Evolutionary conservation across 2,113 vertebrate genomes (phyloP).

Genomic region (Sardina pilchardus): DNA sequence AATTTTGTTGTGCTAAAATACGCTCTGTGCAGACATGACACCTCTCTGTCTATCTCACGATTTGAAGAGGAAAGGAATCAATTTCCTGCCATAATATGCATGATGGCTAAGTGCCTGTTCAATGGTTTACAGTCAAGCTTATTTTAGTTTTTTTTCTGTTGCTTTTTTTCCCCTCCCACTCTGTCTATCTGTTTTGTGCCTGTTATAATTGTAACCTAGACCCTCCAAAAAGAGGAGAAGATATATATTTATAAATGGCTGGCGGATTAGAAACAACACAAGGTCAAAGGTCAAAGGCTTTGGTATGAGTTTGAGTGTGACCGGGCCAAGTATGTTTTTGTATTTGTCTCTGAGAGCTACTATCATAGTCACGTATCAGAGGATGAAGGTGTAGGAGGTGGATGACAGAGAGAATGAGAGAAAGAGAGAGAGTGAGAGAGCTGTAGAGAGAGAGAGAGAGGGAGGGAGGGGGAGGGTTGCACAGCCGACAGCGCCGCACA

Average conservation of each 20-base stretch:
- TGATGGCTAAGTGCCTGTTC: constrained; percentile 66
- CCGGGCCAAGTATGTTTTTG: constrained; percentile 72
- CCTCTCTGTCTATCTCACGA: constrained; percentile 41
- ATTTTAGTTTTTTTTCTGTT: constrained; percentile 65
- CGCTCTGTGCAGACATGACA: constrained; percentile 23
- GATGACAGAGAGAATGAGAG: constrained; percentile 20
- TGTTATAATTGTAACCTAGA: constrained; percentile 63
- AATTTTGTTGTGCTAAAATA: neutral
- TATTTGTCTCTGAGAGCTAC: constrained; percentile 61
- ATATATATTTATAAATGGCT: constrained; percentile 15
- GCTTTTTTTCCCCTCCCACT: neutral
- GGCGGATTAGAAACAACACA: constrained; percentile 57
- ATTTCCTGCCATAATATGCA: constrained; percentile 70
- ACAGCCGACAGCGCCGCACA: neutral
- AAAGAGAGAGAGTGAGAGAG: constrained; percentile 34
- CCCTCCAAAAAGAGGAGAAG: constrained; percentile 45
- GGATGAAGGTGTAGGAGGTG: constrained; percentile 52
- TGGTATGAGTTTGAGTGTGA: constrained; percentile 54
- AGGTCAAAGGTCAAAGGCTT: constrained; percentile 66
- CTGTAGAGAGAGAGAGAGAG: neutral
- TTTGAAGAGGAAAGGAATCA: constrained; percentile 56
- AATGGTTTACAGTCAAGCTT: constrained; percentile 72
- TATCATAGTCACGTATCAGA: constrained; percentile 53
- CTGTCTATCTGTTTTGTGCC: constrained; percentile 49
- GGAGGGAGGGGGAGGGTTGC: neutral